Evolutionary conservation across 2,888 invertebrate species (phyloP).

Genomic region (Xestobium rufovillosum): DNA sequence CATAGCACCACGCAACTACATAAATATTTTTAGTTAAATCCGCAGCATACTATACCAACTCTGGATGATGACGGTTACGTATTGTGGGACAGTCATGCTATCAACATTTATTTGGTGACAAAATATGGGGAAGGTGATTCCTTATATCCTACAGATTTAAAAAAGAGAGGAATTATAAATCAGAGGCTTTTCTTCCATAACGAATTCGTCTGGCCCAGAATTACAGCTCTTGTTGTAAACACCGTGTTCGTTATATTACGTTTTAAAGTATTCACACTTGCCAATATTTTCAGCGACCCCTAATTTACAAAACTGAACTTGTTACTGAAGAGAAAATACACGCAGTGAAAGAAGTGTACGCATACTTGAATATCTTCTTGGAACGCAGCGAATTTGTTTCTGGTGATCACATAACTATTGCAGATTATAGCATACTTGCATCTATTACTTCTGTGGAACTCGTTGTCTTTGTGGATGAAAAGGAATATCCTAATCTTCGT

Average conservation of each 20-base stretch:
- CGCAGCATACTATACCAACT: conserved; percentile 49
- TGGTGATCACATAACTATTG: conserved; percentile 18
- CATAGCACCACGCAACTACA: too few relatives aligned
- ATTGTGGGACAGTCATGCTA: conserved; percentile 40
- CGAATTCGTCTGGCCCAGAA: conserved; percentile 40
- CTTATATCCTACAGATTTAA: conserved; percentile 48
- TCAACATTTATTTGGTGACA: conserved; percentile 45
- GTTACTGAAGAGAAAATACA: conserved; percentile 34
- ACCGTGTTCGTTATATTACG: background rate
- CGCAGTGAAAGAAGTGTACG: conserved; percentile 26
- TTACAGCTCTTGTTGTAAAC: conserved; percentile 26
- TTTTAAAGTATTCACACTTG: background rate
- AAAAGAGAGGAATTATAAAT: conserved; percentile 45
- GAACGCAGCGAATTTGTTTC: conserved; percentile 17
- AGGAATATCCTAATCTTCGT: conserved; percentile 15
- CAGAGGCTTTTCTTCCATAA: conserved; percentile 47
- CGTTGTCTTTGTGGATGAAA: conserved; percentile 12
- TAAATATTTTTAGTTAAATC: conserved; percentile 27
- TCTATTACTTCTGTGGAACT: conserved; percentile 13
- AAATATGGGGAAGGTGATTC: conserved; percentile 47
- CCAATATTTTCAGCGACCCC: conserved; percentile 8
- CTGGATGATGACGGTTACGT: conserved; percentile 45
- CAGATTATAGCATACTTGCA: conserved; percentile 18
- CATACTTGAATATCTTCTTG: conserved; percentile 15
- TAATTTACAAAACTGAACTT: conserved; percentile 20